Evolutionary conservation across 92 coral and sea anemone species (phyloP), one percentile per base, ranked within the genome.

Genomic region (Parazoanthus swiftii): DNA sequence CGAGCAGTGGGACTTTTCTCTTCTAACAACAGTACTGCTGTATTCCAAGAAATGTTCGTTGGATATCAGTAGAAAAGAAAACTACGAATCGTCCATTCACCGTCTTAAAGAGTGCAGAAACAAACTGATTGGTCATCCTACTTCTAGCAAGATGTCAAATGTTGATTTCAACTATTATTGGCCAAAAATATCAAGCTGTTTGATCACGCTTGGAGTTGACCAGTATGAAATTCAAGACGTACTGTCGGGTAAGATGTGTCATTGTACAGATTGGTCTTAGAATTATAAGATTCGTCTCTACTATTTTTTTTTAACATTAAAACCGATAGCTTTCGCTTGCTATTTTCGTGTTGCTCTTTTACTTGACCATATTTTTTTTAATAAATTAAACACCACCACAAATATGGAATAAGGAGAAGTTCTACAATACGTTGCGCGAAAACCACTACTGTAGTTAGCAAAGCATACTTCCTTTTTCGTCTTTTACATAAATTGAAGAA

Each of bases 1-100:
- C 76, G 29, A 92, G 29, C 46, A 92, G 9, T 95, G 98, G 98
- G 98, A 95, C 81, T 92, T 95, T 23, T 94, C 97, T 9, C 91
- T 95, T 14, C 93, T 95, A 21, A 94, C 94, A 38, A 94, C 94
- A 10, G 95, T 90, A 2, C 90, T 95, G 29, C 91, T 90, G 42
- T 91, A 29, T 76, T 89, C 97, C 39, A 90, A 91, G 50, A 44
- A 63, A 13, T 94, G 97, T 85, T 86, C 89, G 8, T 51, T 82
- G 39, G 95, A 91, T 66, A 63, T 95, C 8, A 36, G 21, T 43
- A 85, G 79, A 83, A 89, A 83, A 83, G 84, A 90, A 86, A 91
- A 91, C 36, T 90, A 44, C 59, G 90, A 84, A 81, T 50, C 23
- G 81, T 94, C 97, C n/a, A 72, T 95, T 42, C 84, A 81, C 10